phyloP scores from a whole-genome alignment of 1,140 invertebrate species.

The Leptinotarsa undecemlineata region DNA sequence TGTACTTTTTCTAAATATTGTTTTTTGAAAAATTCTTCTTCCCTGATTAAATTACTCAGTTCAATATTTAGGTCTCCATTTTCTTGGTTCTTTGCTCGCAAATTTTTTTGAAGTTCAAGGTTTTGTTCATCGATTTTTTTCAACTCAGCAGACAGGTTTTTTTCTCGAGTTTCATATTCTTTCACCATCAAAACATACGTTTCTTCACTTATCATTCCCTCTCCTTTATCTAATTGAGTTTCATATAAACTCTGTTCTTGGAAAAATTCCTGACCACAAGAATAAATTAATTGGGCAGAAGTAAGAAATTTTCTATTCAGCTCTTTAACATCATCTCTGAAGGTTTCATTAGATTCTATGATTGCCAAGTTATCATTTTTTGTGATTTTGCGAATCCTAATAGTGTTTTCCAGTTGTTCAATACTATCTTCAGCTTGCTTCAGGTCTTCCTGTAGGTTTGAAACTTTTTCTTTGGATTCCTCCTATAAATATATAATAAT shows the following conservation, averaged over 20 bases:
- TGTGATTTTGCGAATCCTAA: background rate
- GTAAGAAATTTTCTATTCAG: background rate
- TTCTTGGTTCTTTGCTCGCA: background rate
- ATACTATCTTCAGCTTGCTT: background rate
- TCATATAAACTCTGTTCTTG: background rate
- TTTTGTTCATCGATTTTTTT: background rate
- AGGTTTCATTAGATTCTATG: background rate
- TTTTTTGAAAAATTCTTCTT: background rate
- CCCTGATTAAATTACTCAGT: background rate
- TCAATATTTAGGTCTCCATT: background rate
- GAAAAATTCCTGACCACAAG: background rate
- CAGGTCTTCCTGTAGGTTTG: background rate
- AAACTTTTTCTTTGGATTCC: conserved; percentile 2
- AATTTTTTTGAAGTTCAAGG: background rate
- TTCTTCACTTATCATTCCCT: background rate
- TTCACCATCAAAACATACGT: background rate
- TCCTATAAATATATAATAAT: background rate
- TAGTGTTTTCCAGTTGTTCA: background rate
- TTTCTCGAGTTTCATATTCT: background rate
- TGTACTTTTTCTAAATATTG: background rate
- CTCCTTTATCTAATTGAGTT: background rate
- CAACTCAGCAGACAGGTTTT: background rate
- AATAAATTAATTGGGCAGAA: background rate
- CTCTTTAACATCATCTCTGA: background rate
- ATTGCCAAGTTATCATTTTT: background rate